A percentile compares a stretch with the other conserved stretches of the same genome.
Evolutionary conservation across 92 coral and sea anemone species (phyloP).

Genomic region (Heliopora coerulea): DNA sequence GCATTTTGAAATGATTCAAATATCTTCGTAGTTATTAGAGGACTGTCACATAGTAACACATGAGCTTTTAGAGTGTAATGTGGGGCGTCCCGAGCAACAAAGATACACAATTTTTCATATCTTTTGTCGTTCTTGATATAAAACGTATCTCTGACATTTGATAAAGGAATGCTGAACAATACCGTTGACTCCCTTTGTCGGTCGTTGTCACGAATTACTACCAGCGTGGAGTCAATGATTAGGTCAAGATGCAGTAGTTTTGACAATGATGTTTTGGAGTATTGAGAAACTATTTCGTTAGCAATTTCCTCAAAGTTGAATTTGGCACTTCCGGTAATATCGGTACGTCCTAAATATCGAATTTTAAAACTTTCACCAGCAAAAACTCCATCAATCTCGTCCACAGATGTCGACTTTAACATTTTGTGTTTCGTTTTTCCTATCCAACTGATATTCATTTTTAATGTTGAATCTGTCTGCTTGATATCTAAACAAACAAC

Average conservation of each 20-base stretch:
- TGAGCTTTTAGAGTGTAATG: slow-evolving; percentile 13
- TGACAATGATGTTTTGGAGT: neutral
- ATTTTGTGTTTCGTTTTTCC: slow-evolving; percentile 5
- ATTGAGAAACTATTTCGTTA: neutral
- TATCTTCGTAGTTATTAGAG: neutral
- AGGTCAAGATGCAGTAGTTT: slow-evolving; percentile 2
- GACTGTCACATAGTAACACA: slow-evolving; percentile 12
- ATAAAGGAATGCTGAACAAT: neutral
- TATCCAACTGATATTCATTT: neutral
- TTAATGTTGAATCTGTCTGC: no score
- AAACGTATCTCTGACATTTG: slow-evolving; percentile 11
- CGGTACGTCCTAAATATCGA: slow-evolving; percentile 19
- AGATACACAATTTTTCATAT: slow-evolving; percentile 9
- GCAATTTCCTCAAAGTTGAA: slow-evolving; percentile 5
- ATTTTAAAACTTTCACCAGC: slow-evolving; percentile 15
- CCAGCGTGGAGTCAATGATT: neutral
- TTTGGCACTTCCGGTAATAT: neutral
- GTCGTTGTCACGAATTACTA: neutral
- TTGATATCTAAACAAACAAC: no score
- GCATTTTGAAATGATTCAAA: slow-evolving; percentile 5
- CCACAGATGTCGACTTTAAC: neutral
- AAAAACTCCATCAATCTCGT: slow-evolving; percentile 10
- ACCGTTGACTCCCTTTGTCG: neutral
- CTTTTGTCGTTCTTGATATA: neutral
- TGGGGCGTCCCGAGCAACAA: neutral